Percentiles rank a stretch among this genome's conserved stretches.
phyloP scores from a whole-genome alignment of 2,888 invertebrate genomes.

The Drosophila nigritarsus region DNA sequence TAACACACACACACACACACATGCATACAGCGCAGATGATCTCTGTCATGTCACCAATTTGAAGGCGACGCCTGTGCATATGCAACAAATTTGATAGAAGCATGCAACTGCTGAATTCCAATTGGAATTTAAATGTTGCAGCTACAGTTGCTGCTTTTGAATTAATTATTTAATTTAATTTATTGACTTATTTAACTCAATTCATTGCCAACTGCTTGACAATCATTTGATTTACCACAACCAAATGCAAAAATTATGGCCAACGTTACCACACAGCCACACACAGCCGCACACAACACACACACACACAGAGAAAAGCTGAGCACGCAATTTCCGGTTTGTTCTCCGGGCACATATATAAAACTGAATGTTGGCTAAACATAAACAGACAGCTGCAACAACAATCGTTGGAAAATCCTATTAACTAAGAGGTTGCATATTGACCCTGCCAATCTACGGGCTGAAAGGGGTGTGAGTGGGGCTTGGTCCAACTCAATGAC shows the following conservation, averaged over 20 bases:
- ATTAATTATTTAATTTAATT: constrained; percentile 68
- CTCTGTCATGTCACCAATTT: constrained; percentile 47
- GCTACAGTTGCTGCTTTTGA: constrained; percentile 16
- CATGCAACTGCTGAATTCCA: constrained; percentile 13
- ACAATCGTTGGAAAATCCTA: constrained; percentile 52
- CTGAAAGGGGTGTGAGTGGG: neutral
- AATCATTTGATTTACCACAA: constrained; percentile 49
- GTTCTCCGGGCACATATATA: neutral
- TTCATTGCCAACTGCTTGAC: constrained; percentile 43
- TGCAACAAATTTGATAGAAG: constrained; percentile 49
- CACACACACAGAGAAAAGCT: constrained; percentile 21
- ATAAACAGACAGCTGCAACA: constrained; percentile 10
- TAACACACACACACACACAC: constrained; percentile 2
- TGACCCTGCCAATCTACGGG: constrained; percentile 5
- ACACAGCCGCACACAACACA: neutral
- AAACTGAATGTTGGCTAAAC: constrained; percentile 20
- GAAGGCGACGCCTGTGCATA: constrained; percentile 50
- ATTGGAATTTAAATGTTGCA: constrained; percentile 22
- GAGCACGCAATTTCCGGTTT: constrained; percentile 62
- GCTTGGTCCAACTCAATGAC: constrained; percentile 27
- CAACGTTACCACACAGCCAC: constrained; percentile 23
- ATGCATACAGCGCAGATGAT: neutral
- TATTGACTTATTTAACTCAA: constrained; percentile 62
- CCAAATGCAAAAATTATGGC: constrained; percentile 35
- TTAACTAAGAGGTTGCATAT: constrained; percentile 46